These are phyloP conservation scores for Bombus superbus DNA, from an alignment of 1,140 invertebrate species.

Conservation along the genomic window DNA sequence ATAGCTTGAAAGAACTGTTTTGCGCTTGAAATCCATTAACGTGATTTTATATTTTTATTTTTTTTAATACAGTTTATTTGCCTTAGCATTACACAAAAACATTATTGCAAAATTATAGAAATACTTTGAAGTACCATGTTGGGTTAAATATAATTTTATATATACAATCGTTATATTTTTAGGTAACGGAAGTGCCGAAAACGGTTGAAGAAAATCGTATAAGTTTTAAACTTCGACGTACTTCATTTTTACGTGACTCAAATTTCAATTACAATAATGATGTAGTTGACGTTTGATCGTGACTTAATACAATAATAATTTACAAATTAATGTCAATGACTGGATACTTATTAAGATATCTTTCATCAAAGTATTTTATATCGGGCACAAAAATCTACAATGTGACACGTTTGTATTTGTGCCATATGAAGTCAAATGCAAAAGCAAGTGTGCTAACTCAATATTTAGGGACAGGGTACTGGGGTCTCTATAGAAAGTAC, in stretches of 20 bases:
- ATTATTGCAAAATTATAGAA: not conserved
- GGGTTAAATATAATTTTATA: not conserved
- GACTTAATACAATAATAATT: constrained; percentile 39
- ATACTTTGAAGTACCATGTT: not conserved
- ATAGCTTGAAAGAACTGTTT: constrained; percentile 21
- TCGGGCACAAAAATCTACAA: constrained; percentile 40
- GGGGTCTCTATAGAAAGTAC: constrained; percentile 59
- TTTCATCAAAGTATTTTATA: constrained; percentile 38
- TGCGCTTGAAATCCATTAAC: constrained; percentile 34
- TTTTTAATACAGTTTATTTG: not conserved
- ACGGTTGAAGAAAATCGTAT: constrained; percentile 78
- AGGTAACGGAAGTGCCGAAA: constrained; percentile 81
- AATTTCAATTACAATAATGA: constrained; percentile 82
- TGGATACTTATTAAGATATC: constrained; percentile 16
- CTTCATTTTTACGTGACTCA: constrained; percentile 81
- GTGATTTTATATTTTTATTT: not conserved
- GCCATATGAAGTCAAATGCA: constrained; percentile 57
- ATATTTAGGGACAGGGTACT: constrained; percentile 54
- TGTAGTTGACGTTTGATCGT: constrained; percentile 78
- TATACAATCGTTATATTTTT: constrained; percentile 46
- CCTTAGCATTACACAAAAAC: not conserved
- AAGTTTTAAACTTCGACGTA: constrained; percentile 79
- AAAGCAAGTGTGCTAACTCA: constrained; percentile 38
- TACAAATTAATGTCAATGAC: constrained; percentile 5
- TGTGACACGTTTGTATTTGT: constrained; percentile 49